Conservation (phyloP, 2,113 vertebrate genomes). For the Pavo muticus region DNA sequence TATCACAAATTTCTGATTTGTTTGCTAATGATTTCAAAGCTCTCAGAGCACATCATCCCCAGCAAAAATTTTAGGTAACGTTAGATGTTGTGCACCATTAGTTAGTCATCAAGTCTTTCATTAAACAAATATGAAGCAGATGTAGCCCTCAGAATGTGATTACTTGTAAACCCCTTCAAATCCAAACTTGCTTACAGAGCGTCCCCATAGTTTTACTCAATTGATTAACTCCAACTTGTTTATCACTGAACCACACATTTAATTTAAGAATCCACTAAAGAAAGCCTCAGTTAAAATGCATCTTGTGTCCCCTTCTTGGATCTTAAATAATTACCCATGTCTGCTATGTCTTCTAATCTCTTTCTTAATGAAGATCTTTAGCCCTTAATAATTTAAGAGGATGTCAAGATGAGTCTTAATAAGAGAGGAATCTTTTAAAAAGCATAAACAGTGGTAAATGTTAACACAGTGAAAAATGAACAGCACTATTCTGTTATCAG, state of each 20-base stretch:
- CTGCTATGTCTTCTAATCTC: conserved; percentile 69
- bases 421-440: conserved; percentile 37
- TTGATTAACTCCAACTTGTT: conserved; percentile 66
- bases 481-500: background rate
- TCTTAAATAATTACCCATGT: conserved; percentile 63
- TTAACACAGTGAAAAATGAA: conserved; percentile 47
- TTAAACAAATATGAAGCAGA: conserved; percentile 64
- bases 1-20: background rate
- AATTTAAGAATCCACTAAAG: conserved; percentile 74
- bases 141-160: conserved; percentile 32
- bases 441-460: conserved; percentile 10
- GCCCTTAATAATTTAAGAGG: conserved; percentile 71
- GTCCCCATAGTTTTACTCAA: conserved; percentile 60
- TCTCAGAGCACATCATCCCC: background rate
- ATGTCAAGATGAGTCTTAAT: conserved; percentile 62
- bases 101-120: conserved; percentile 37
- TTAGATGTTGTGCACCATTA: conserved; percentile 3
- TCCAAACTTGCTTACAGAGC: conserved; percentile 38
- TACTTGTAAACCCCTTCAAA: conserved; percentile 63
- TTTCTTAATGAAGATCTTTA: conserved; percentile 61
- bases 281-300: conserved; percentile 69
- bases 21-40: background rate
- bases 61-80: background rate
- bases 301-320: conserved; percentile 43
- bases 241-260: conserved; percentile 70